A percentile compares a stretch with the other conserved stretches of the same genome.
Evolutionary conservation across 35 echinoderm and acorn worm genomes (phyloP).

Genomic region (Heliocidaris tuberculata): DNA sequence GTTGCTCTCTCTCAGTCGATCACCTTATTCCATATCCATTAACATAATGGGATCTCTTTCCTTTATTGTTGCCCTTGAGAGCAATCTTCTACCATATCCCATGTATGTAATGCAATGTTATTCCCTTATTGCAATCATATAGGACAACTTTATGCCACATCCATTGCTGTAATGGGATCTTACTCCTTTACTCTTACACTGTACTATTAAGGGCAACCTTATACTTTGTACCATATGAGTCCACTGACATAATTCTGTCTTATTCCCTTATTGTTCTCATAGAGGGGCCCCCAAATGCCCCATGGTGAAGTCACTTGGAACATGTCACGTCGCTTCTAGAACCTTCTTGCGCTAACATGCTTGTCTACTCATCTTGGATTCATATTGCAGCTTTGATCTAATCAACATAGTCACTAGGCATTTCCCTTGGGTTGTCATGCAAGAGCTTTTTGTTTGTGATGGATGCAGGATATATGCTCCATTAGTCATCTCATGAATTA

Average conservation of each 20-base stretch:
- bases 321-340: background rate
- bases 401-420: background rate
- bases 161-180: background rate
- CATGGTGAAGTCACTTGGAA: constrained; percentile 1
- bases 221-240: background rate
- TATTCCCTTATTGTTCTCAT: background rate
- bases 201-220: background rate
- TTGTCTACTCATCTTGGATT: background rate
- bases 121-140: too few relatives aligned
- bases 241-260: background rate
- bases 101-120: background rate
- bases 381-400: background rate
- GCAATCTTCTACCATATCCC: background rate
- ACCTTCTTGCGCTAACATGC: background rate
- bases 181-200: background rate
- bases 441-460: background rate
- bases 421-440: background rate
- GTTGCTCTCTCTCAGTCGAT: too few relatives aligned
- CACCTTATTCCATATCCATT: background rate
- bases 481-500: too few relatives aligned
- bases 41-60: background rate
- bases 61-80: background rate
- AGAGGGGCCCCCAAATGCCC: background rate
- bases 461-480: too few relatives aligned
- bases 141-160: background rate